Conservation (phyloP, 2,797 vertebrate species). For the Falco naumanni region DNA sequence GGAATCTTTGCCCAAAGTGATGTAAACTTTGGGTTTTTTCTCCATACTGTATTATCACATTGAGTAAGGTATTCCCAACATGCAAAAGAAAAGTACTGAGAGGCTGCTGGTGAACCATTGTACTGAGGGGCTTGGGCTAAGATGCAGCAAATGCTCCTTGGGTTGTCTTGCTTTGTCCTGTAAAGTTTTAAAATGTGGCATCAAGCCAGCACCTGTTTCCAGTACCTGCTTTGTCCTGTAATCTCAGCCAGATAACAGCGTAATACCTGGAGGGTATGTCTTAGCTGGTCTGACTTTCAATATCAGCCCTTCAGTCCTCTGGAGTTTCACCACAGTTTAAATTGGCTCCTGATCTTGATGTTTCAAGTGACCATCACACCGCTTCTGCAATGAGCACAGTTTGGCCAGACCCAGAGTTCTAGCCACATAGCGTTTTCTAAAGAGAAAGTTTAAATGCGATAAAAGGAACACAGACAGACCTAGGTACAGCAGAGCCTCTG, state of each 20-base stretch:
- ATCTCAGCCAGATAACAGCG: not conserved
- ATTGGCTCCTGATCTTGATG: not conserved
- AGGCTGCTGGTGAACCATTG: not conserved
- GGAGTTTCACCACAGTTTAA: not conserved
- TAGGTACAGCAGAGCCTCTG: not conserved
- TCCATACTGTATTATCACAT: fast-evolving
- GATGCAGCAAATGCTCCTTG: not conserved
- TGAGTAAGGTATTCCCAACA: not conserved
- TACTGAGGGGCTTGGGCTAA: not conserved
- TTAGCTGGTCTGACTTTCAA: not conserved
- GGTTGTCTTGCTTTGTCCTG: not conserved
- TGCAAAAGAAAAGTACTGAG: not conserved
- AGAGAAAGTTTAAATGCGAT: not conserved
- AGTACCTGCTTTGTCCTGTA: not conserved
- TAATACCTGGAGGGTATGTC: not conserved
- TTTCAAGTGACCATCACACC: not conserved
- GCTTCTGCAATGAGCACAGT: fast-evolving
- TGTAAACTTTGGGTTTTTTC: not conserved
- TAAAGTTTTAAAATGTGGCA: not conserved
- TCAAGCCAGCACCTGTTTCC: not conserved
- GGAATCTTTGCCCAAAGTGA: not conserved
- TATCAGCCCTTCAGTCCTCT: not conserved
- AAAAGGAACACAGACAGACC: not conserved
- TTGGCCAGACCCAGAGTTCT: not conserved
- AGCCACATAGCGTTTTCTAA: not conserved